Base-by-base conservation (phyloP, 1,140 invertebrate genomes). In the Medauroidea extradentata region DNA sequence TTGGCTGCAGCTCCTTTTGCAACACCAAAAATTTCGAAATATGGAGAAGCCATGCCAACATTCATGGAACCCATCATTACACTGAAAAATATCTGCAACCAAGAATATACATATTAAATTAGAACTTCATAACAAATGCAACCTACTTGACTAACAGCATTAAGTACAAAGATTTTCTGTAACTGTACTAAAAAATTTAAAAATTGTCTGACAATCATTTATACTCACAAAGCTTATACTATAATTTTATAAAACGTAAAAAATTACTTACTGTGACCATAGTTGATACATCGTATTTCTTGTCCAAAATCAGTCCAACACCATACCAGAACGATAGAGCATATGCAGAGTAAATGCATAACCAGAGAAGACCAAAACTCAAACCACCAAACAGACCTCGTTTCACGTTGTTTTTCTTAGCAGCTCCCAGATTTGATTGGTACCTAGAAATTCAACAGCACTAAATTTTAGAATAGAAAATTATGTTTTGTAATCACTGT, bases 231-330 rank as follows among this genome's bases (percentile, higher is more conserved):
- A n/a, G n/a, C n/a, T n/a, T n/a, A n/a, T n/a, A n/a, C n/a, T n/a
- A n/a, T n/a, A n/a, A n/a, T n/a, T n/a, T n/a, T n/a, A n/a, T n/a
- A n/a, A n/a, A n/a, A n/a, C n/a, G n/a, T n/a, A n/a, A n/a, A n/a
- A n/a, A n/a, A n/a, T n/a, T n/a, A 19, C 81, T 81, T 73, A 88
- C 87, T 16, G 84, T 81, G 56, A 89, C 83, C 79, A 89, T 85
- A 25, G 79, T 83, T 34, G 81, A 21, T 0, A 77, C 76, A 25
- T 78, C 63, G 52, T 78, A 62, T 50, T 79, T 75, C 3, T 84
- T 81, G 13, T 83, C 74, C 0, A 84, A 67, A 44, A 78, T 64
- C n/a, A 80, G 68, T 54, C 74, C 67, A 7, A 72, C 71, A n/a
- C 78, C 82, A 68, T 80, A 83, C 78, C 78, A 83, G 63, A 82